phyloP scores from a whole-genome alignment of 2,797 vertebrate species.

The Chiloscyllium punctatum region DNA sequence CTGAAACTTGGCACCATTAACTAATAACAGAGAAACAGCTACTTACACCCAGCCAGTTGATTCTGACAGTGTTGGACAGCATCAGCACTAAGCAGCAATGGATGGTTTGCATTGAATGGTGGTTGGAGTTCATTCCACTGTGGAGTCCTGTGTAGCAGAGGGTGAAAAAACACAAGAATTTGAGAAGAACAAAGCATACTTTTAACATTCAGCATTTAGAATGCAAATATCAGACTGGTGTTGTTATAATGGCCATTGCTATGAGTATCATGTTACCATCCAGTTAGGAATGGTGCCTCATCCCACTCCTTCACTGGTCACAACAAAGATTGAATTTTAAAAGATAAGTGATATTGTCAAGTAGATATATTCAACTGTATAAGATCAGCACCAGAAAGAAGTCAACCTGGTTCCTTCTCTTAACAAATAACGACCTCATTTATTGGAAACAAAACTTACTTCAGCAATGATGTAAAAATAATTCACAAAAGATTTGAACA shows the following conservation, averaged over 20 bases:
- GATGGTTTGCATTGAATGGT: constrained; percentile 90
- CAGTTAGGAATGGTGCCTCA: too few relatives aligned
- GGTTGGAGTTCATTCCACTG: constrained; percentile 97
- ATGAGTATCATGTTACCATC: not conserved
- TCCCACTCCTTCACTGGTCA: too few relatives aligned
- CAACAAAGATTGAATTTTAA: too few relatives aligned
- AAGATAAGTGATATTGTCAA: too few relatives aligned
- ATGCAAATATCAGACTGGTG: not conserved
- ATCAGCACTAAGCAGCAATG: constrained; percentile 84
- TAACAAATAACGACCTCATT: too few relatives aligned
- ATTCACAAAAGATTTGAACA: too few relatives aligned
- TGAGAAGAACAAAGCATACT: not conserved
- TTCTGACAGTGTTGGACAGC: constrained; percentile 90
- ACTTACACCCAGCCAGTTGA: constrained; percentile 83
- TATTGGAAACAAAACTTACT: too few relatives aligned
- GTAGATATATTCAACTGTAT: too few relatives aligned
- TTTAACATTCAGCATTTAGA: not conserved
- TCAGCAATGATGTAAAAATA: too few relatives aligned
- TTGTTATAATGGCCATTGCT: not conserved
- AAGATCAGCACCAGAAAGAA: too few relatives aligned
- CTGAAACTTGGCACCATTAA: not conserved
- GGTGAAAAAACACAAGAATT: constrained; percentile 4
- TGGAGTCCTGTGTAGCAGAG: constrained; percentile 70
- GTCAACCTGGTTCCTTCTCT: too few relatives aligned
- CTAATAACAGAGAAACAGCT: constrained; percentile 17